Evolutionary conservation across 1,140 invertebrate genomes (phyloP).

Genomic region (Muscidifurax raptorellus): DNA sequence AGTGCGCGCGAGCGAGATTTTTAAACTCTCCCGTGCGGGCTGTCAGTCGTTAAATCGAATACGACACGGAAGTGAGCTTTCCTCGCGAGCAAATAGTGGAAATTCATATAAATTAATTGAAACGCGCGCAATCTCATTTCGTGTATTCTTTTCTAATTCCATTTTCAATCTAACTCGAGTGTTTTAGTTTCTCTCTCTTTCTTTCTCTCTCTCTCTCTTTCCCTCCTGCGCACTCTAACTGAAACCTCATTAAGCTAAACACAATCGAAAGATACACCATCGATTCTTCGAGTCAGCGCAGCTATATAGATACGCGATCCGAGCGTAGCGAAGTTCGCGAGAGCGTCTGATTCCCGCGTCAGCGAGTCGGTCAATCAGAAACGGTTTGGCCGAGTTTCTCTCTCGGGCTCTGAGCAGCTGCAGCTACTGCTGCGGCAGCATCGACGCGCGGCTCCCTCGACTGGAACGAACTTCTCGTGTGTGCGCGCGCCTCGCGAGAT

Average conservation of each 20-base stretch:
- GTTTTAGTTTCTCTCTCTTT: not conserved
- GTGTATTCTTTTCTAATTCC: not conserved
- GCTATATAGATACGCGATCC: too few relatives aligned
- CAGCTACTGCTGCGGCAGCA: not conserved
- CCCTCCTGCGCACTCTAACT: not conserved
- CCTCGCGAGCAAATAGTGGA: not conserved
- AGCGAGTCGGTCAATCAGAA: constrained; percentile 40
- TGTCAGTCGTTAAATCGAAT: not conserved
- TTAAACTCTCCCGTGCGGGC: not conserved
- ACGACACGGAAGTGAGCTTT: not conserved
- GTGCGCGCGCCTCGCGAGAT: constrained; percentile 27
- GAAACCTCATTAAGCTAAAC: not conserved
- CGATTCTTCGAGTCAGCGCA: not conserved
- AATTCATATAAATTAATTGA: not conserved
- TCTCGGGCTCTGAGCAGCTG: not conserved
- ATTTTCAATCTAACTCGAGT: not conserved
- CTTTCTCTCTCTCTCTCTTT: not conserved
- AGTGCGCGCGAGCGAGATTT: not conserved
- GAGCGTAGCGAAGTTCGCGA: not conserved
- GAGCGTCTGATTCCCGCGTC: constrained; percentile 28
- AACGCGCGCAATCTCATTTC: not conserved
- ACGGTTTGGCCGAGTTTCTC: constrained; percentile 57
- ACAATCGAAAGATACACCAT: not conserved
- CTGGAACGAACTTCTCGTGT: not conserved
- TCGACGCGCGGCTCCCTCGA: not conserved